Evolutionary conservation across 2,113 vertebrate species (phyloP), one percentile per base, ranked within the genome.

Genomic region (Sceloporus undulatus): DNA sequence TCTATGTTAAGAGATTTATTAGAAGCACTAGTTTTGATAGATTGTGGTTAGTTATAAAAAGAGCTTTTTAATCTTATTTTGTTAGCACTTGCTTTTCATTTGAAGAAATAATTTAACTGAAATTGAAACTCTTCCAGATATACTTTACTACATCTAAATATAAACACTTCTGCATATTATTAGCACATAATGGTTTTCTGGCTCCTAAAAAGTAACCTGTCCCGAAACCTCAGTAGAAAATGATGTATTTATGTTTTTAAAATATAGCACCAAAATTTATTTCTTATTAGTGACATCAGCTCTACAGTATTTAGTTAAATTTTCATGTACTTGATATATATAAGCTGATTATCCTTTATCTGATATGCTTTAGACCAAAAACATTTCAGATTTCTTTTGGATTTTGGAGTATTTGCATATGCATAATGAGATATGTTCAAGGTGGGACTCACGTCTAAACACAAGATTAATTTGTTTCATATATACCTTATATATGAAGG

Each of bases 301-400:
- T 93, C 68, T 91, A 70, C 52, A 90, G 56, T 82, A 25, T 93
- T 94, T 93, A 95, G 93, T 94, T 93, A 94, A 89, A 91, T 91
- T 88, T 84, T 89, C 84, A 19, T 94, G 93, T 95, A 88, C 84
- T 92, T 70, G 90, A 76, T 89, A 0, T 18, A 94, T 91, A 86
- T 13, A 62, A 14, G 13, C 42, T 48, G 42, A 6, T 4, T 48
- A 48, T 48, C 42, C 42, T 6, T 48, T 48, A 48, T 48, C 42
- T 48, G 42, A 48, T 48, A 48, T 48, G 42, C 42, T 48, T 48
- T 48, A 6, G 42, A 48, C 42, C 42, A 48, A 48, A 48, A 1
- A 48, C 0, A 48, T 48, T 48, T 48, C 42, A 48, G 42, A 48
- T 48, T 48, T 48, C 42, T 48, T 48, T 48, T 48, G 42, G 42